A percentile compares a stretch with the other conserved stretches of the same genome.
Conservation (phyloP, 2,888 invertebrate genomes). For the Trilocha varians region DNA sequence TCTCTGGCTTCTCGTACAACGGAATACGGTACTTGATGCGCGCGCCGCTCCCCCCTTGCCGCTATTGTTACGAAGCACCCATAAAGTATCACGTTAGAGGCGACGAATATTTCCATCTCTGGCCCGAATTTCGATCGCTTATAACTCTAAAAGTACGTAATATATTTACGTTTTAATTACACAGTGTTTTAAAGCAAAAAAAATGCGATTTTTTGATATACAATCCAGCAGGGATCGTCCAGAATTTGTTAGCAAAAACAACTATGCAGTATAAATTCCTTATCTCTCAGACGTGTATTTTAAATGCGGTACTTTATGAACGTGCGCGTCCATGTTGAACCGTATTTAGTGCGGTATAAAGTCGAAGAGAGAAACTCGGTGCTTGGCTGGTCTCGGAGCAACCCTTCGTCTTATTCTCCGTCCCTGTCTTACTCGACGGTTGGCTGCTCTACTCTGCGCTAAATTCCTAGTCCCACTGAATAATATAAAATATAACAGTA, state of each 20-base stretch:
- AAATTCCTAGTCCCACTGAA: constrained; percentile 25
- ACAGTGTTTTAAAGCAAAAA: constrained; percentile 40
- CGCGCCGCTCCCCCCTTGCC: constrained; percentile 66
- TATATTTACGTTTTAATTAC: constrained; percentile 14
- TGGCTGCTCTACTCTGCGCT: constrained; percentile 59
- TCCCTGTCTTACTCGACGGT: constrained; percentile 72
- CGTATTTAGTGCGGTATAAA: constrained; percentile 35
- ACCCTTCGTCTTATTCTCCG: constrained; percentile 74
- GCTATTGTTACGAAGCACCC: constrained; percentile 71
- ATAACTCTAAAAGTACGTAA: constrained; percentile 23
- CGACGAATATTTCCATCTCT: constrained; percentile 60
- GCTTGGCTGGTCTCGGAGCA: constrained; percentile 68
- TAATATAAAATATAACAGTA: neutral
- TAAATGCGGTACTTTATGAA: constrained; percentile 68
- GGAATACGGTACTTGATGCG: constrained; percentile 55
- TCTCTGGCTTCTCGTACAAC: constrained; percentile 44
- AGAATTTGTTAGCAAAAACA: constrained; percentile 15
- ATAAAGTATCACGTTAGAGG: constrained; percentile 54
- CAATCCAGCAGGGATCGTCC: constrained; percentile 10
- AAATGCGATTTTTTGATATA: constrained; percentile 48
- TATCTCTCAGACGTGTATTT: constrained; percentile 70
- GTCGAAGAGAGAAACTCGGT: constrained; percentile 40
- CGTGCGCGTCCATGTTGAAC: constrained; percentile 56
- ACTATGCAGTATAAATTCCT: constrained; percentile 57
- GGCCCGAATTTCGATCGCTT: constrained; percentile 37